These are phyloP conservation scores for Ammospiza maritima DNA, from an alignment of 2,797 vertebrate genomes.

Conservation along the genomic window DNA sequence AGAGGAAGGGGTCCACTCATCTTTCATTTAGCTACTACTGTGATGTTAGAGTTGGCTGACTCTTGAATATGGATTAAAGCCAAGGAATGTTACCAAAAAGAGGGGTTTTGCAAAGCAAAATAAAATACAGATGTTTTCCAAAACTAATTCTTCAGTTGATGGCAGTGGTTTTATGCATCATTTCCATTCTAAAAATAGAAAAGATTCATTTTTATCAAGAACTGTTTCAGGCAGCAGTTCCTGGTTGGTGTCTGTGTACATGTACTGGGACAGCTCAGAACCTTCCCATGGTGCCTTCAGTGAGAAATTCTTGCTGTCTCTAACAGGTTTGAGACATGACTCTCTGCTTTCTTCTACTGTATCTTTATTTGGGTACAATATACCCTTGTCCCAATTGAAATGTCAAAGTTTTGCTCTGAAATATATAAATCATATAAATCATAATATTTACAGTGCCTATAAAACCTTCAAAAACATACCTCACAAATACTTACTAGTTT, in stretches of 20 bases:
- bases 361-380: not conserved
- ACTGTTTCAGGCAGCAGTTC: not conserved
- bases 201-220: not conserved
- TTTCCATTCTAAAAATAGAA: not conserved
- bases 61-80: not conserved
- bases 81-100: not conserved
- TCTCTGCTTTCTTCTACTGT: not conserved
- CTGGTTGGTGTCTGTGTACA: not conserved
- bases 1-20: not conserved
- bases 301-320: not conserved
- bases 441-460: not conserved
- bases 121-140: not conserved
- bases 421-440: not conserved
- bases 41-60: not conserved
- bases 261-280: not conserved
- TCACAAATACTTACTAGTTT: not conserved
- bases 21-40: not conserved
- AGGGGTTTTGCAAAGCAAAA: not conserved
- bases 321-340: not conserved
- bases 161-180: not conserved
- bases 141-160: conserved; percentile 2
- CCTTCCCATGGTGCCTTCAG: not conserved
- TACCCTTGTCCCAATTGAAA: not conserved
- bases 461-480: not conserved
- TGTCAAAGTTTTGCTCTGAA: not conserved